Evolutionary conservation across 64 coral and sea anemone genomes (phyloP), one percentile per base, ranked within the genome.

Genomic region (Porites lutea): DNA sequence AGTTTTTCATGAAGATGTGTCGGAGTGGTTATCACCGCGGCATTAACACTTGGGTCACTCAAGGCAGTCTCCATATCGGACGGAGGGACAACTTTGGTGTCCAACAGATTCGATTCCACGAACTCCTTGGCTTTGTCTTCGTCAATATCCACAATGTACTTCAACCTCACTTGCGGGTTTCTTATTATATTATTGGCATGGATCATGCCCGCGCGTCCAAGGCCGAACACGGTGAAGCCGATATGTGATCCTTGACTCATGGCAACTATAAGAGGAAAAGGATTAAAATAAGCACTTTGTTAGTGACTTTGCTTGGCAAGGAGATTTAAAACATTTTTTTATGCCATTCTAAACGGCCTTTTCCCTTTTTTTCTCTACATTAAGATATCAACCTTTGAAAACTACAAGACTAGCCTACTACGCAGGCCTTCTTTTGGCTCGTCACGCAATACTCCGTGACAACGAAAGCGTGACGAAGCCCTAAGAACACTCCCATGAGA

Each of bases 121-220:
- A 79, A 93, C 62, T 88, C 83, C 49, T 89, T 79, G 13, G 97
- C 97, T 59, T 91, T 93, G 13, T 52, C 54, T 3, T 85, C 52
- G 57, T 96, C 94, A 74, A 91, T 58, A 48, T 99, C 97, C 45
- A 99, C 92, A 13, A 99, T 88, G 70, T 87, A 99, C 82, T 79
- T 95, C 15, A 99, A 75, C 8, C 91, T 85, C 20, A 88, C 77
- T 79, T 92, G 88, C 14, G 27, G 78, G 68, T 86, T 93, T 49
- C 57, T 70, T 5, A 71, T 65, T 5, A 96, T n/a, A 72, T 93
- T 99, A 3, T 16, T 46, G 7, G 84, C 88, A 59, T 99, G 97
- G 48, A 99, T 94, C 19, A 71, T n/a, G 2, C 97, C 97, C 3
- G 91, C 92, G 22, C 97, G 88, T 1, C 97, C 97, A 5, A 99